Percentiles rank a stretch among this genome's conserved stretches.
These are phyloP conservation scores for Microcebus griseorufus DNA, from an alignment of 2,113 vertebrate genomes.

Conservation along the genomic window DNA sequence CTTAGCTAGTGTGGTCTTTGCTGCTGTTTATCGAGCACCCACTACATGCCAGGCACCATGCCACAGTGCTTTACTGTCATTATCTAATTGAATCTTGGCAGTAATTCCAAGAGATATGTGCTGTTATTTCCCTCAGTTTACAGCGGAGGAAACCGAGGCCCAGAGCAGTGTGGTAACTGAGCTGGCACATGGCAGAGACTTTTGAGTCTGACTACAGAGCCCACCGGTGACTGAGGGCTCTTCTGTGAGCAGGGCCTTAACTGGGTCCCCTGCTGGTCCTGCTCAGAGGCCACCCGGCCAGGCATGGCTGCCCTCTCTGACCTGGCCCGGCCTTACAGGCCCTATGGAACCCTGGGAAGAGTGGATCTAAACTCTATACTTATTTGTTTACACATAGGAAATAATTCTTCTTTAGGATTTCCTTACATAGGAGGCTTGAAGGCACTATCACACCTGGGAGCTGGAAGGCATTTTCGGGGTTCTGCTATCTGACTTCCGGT, in stretches of 20 bases:
- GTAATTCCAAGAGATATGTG: not conserved
- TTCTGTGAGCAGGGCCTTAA: not conserved
- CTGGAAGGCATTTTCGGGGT: not conserved
- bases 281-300: not conserved
- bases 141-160: not conserved
- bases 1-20: accelerated
- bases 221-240: not conserved
- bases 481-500: not conserved
- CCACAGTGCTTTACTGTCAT: too few relatives aligned
- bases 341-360: not conserved
- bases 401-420: not conserved
- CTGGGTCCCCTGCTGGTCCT: not conserved
- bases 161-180: not conserved
- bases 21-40: not conserved
- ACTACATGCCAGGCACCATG: not conserved
- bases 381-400: not conserved
- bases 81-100: not conserved
- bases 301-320: not conserved
- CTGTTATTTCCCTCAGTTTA: not conserved
- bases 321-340: too few relatives aligned
- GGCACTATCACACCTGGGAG: not conserved
- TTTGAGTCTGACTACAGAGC: not conserved
- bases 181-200: not conserved
- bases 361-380: not conserved
- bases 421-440: not conserved